Percentiles rank a stretch among this genome's conserved stretches.
Evolutionary conservation across 92 coral and sea anemone species (phyloP).

Genomic region (Galaxea fascicularis): DNA sequence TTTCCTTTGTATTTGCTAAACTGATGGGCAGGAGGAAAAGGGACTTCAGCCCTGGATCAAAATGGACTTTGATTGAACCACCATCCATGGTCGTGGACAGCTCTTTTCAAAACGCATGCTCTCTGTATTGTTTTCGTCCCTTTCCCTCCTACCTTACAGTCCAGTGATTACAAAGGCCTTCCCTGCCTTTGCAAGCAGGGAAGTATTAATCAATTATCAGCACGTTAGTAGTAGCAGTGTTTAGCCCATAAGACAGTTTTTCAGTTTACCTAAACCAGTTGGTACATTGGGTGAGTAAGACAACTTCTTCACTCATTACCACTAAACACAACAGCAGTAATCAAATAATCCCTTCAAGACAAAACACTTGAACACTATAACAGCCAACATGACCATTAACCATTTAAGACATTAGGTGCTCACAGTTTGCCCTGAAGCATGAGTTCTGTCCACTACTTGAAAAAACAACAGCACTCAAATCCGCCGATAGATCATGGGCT

Average conservation of each 20-base stretch:
- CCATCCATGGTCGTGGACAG: too few relatives aligned
- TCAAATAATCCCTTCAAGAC: neutral
- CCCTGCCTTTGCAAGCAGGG: too few relatives aligned
- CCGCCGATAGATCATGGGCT: neutral
- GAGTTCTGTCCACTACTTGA: neutral
- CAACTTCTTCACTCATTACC: neutral
- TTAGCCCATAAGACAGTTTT: neutral
- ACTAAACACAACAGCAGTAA: neutral
- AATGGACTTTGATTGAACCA: too few relatives aligned
- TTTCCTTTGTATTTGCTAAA: too few relatives aligned
- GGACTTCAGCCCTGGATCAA: too few relatives aligned
- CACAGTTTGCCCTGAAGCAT: neutral
- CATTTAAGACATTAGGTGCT: neutral
- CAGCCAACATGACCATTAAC: neutral
- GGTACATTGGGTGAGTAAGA: neutral
- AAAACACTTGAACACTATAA: neutral
- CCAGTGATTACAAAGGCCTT: too few relatives aligned
- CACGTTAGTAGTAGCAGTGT: neutral
- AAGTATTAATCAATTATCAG: neutral
- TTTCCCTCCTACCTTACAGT: too few relatives aligned
- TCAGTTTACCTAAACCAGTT: neutral
- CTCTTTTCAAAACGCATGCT: too few relatives aligned
- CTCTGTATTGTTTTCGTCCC: too few relatives aligned
- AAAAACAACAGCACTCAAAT: too few relatives aligned
- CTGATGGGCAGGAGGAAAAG: too few relatives aligned